Evolutionary conservation across 2,888 invertebrate species (phyloP), one percentile per base, ranked within the genome.

Genomic region (Phyto melanocephala): DNA sequence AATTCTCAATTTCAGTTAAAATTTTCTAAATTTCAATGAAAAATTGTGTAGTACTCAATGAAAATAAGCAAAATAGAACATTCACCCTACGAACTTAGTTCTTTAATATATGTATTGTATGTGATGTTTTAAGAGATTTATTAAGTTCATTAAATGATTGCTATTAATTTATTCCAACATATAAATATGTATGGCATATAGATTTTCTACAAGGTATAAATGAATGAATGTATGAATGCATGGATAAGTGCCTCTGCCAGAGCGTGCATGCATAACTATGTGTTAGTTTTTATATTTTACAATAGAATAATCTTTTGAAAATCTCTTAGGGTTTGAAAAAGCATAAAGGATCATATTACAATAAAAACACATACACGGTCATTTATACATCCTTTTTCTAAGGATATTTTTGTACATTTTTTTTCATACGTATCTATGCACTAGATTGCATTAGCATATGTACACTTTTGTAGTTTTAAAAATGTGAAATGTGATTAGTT

Each of bases 221-320:
- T 13, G 24, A 5, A 0, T 35, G 15, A 15, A n/a, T 42, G 42
- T 17, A 22, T 13, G 24, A 5, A 0, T 35, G 15, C 22, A n/a
- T 0, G 15, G 6, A 1, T 45, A 11, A 5, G 6, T 50, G 17
- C n/a, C 8, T 35, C 2, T 68, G 20, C 50, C 2, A 28, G 17
- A 11, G 5, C n/a, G 17, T 0, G 1, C 22, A 20, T 42, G 13
- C 8, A 56, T 58, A 72, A 35, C 15, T 45, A 24, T 63, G 35
- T 62, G 52, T 52, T 72, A 58, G 58, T 60, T 72, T 58, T 45
- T 11, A 67, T 70, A 62, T 45, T 67, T 20, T 65, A 58, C 65
- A 63, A 67, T 52, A 50, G 47, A 47, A 67, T 72, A 72, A 79
- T 79, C 52, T 67, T 72, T 70, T 11, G 50, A 60, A 79, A 79